These are phyloP conservation scores for Sebastes itinus DNA, from an alignment of 2,797 vertebrate species.

Conservation along the genomic window DNA sequence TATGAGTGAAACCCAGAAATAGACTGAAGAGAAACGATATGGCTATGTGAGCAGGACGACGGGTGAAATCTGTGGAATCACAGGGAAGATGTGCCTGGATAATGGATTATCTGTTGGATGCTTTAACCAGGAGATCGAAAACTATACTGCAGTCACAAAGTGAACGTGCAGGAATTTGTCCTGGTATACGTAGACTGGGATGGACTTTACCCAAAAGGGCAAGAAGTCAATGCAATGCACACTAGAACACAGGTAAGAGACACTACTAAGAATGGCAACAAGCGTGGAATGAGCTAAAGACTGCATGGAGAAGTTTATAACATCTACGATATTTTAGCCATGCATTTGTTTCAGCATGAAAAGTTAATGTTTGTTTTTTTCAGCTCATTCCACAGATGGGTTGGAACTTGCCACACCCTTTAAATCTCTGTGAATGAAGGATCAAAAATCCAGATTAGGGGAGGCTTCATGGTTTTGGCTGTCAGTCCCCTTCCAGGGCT, in stretches of 20 bases:
- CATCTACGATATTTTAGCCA: not conserved
- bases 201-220: too few species aligned
- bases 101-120: slow-evolving; percentile 22
- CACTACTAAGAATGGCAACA: too few species aligned
- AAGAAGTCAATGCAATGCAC: too few species aligned
- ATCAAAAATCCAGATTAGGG: slow-evolving; percentile 39
- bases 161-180: slow-evolving; percentile 1
- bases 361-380: not conserved
- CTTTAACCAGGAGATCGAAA: not conserved
- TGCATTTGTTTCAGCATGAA: not conserved
- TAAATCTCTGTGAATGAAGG: slow-evolving; percentile 1
- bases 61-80: slow-evolving; percentile 34
- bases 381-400: not conserved
- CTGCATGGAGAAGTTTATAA: not conserved
- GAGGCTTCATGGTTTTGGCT: slow-evolving; percentile 33
- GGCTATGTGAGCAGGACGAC: slow-evolving; percentile 16
- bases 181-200: not conserved
- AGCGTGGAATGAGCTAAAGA: too few species aligned
- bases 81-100: slow-evolving; percentile 11
- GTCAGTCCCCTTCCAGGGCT: slow-evolving; percentile 45
- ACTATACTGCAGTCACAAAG: not conserved
- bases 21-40: slow-evolving; percentile 40
- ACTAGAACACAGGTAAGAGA: too few species aligned
- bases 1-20: slow-evolving; percentile 49
- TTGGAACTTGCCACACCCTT: slow-evolving; percentile 2